These are phyloP conservation scores for Anguilla obscura DNA, from an alignment of 2,797 vertebrate species.

Conservation along the genomic window DNA sequence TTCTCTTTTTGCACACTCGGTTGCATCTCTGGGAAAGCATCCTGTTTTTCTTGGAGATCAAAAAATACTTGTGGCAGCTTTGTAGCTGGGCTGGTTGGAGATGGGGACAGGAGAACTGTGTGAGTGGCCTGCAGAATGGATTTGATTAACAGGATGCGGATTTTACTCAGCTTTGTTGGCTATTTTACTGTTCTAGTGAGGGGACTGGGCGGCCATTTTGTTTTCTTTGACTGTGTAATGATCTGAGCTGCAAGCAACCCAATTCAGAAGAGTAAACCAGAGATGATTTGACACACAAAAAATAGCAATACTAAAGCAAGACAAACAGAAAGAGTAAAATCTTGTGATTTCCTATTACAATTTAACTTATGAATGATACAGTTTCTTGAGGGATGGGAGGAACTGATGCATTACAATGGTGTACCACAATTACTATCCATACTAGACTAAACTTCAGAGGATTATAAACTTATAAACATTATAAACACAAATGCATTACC, in stretches of 20 bases:
- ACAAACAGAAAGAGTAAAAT: neutral
- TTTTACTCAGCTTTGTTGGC: conserved; percentile 50
- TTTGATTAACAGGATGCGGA: conserved; percentile 66
- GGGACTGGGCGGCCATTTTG: conserved; percentile 48
- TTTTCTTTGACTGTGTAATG: conserved; percentile 28
- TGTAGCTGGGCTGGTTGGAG: conserved; percentile 66
- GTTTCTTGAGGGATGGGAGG: neutral
- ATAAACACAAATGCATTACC: neutral
- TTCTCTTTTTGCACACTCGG: conserved; percentile 60
- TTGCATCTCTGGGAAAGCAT: conserved; percentile 77
- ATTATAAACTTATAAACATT: neutral
- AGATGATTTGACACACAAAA: conserved; percentile 44
- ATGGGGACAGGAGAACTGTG: conserved; percentile 61
- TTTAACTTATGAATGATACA: neutral
- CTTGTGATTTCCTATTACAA: neutral
- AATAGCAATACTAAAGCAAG: neutral
- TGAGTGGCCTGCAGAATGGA: conserved; percentile 69
- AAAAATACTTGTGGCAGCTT: conserved; percentile 78
- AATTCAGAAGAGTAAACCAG: conserved; percentile 58
- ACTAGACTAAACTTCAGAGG: neutral
- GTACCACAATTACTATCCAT: neutral
- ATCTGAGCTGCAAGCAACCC: conserved; percentile 64
- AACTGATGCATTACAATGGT: neutral
- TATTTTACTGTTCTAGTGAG: conserved; percentile 29
- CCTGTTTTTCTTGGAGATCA: conserved; percentile 63